Percentiles rank a stretch among this genome's conserved stretches.
phyloP scores from a whole-genome alignment of 2,113 vertebrate genomes.

The Bos indicus region DNA sequence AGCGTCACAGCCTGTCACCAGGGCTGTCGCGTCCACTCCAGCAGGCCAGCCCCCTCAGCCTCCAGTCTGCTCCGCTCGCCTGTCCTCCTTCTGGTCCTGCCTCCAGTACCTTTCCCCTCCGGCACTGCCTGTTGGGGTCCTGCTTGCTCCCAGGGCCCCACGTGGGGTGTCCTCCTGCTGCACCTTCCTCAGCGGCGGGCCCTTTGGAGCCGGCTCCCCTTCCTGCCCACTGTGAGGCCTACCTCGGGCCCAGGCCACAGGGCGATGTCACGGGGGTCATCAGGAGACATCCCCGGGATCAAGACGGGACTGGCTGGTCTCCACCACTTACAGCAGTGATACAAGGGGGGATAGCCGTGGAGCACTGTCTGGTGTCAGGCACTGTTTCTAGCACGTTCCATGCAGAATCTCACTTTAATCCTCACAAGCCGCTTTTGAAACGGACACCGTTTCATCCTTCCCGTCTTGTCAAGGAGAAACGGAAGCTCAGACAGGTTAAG shows the following conservation, averaged over 20 bases:
- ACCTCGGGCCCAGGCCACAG: background rate
- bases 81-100: background rate
- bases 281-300: background rate
- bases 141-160: rapidly evolving
- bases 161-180: rapidly evolving
- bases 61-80: rapidly evolving
- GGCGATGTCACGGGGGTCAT: background rate
- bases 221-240: rapidly evolving
- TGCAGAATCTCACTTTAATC: background rate
- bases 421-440: background rate
- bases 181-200: background rate
- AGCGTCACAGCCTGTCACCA: background rate
- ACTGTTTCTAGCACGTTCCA: background rate
- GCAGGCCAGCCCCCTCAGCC: background rate
- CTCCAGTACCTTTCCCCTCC: too few relatives aligned
- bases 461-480: background rate
- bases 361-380: background rate
- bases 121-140: background rate
- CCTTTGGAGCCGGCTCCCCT: background rate
- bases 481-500: background rate
- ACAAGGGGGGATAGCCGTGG: rapidly evolving
- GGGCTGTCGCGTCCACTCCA: background rate
- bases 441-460: background rate
- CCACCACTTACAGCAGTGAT: rapidly evolving
- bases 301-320: background rate